Percentiles rank a stretch among this genome's conserved stretches.
Conservation (phyloP, 2,797 vertebrate species). For the Centropyge bicolor region DNA sequence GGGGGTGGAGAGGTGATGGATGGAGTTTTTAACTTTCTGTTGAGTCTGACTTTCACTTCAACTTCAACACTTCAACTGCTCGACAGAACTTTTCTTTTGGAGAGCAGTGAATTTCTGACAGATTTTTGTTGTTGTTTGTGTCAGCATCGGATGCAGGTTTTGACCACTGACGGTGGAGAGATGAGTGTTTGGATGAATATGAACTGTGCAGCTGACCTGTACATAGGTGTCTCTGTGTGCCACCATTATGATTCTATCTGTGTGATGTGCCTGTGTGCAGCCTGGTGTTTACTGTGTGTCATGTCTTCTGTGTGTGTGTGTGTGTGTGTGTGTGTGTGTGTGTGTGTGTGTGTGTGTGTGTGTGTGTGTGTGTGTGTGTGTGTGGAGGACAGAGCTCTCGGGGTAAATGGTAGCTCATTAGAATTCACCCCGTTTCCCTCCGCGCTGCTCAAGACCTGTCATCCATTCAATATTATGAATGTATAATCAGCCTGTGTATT, state of each 20-base stretch:
- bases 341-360: slow-evolving; percentile 12
- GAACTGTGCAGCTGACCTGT: not conserved
- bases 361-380: slow-evolving; percentile 31
- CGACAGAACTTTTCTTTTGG: not conserved
- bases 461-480: slow-evolving; percentile 83
- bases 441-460: slow-evolving; percentile 75
- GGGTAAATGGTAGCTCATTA: slow-evolving; percentile 76
- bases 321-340: slow-evolving; percentile 6
- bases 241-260: slow-evolving; percentile 33
- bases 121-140: not conserved
- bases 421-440: slow-evolving; percentile 74
- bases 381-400: slow-evolving; percentile 62
- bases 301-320: not conserved
- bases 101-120: not conserved
- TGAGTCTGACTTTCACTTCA: slow-evolving; percentile 4
- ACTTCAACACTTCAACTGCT: too few relatives aligned
- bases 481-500: slow-evolving; percentile 77
- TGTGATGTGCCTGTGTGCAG: slow-evolving; percentile 30
- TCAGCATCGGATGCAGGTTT: not conserved
- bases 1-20: slow-evolving; percentile 16
- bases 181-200: not conserved
- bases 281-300: slow-evolving; percentile 17
- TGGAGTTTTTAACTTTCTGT: slow-evolving; percentile 21
- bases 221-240: not conserved
- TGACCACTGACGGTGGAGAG: not conserved